Evolutionary conservation across 2,888 invertebrate genomes (phyloP).

Genomic region (Chalcis sispes): DNA sequence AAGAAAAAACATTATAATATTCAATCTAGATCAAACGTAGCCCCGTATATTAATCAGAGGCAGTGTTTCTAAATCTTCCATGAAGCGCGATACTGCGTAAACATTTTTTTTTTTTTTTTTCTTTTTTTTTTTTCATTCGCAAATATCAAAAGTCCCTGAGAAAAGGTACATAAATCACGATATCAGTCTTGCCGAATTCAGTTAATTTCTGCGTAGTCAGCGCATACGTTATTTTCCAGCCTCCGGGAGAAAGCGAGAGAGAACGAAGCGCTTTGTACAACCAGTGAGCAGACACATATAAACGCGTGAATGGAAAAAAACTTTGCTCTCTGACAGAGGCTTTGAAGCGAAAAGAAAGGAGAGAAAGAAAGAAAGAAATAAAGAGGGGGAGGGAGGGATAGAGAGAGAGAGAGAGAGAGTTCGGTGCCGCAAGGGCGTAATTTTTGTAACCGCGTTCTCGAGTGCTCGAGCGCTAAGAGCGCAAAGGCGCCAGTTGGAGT

Average conservation of each 20-base stretch:
- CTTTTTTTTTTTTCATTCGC: background rate
- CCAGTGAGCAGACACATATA: background rate
- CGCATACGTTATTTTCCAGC: slow-evolving; percentile 39
- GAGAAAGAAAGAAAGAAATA: slow-evolving; percentile 1
- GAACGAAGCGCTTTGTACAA: no score
- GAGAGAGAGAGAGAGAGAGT: background rate
- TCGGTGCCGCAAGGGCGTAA: slow-evolving; percentile 11
- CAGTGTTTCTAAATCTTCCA: background rate
- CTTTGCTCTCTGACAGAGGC: slow-evolving; percentile 7
- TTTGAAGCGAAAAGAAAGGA: background rate
- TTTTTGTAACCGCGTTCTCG: slow-evolving; percentile 32
- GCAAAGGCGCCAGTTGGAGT: slow-evolving; percentile 34
- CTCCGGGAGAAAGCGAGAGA: background rate
- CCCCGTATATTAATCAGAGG: background rate
- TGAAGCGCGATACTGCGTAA: background rate
- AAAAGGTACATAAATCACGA: slow-evolving; percentile 47
- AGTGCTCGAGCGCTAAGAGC: background rate
- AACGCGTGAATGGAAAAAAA: slow-evolving; percentile 22
- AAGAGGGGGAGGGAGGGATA: slow-evolving; percentile 5
- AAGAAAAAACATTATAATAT: no score
- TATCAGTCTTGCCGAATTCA: slow-evolving; percentile 45
- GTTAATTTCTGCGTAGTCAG: slow-evolving; percentile 53
- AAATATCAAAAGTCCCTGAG: slow-evolving; percentile 17
- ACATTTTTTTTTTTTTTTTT: slow-evolving; percentile 5
- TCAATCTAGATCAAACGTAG: no score